These are phyloP conservation scores for Carollia perspicillata DNA, from an alignment of 2,113 vertebrate species.

Conservation along the genomic window DNA sequence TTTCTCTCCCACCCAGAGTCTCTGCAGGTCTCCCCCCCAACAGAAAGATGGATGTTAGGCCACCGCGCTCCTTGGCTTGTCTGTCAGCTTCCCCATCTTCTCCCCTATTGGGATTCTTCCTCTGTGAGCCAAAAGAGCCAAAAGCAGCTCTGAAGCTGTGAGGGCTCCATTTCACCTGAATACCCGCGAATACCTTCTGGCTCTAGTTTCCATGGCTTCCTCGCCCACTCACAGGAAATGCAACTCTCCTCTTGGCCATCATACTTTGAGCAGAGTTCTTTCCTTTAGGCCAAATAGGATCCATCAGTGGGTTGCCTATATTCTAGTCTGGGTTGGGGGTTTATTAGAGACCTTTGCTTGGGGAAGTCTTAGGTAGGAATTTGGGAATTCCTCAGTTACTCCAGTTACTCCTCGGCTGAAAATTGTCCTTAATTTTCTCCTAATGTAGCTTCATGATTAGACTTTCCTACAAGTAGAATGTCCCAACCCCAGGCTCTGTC, in stretches of 20 bases:
- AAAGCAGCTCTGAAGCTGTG: not conserved
- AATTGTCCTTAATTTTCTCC: not conserved
- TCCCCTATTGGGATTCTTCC: not conserved
- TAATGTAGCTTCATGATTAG: not conserved
- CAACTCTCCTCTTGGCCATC: slow-evolving; percentile 42
- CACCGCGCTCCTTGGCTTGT: slow-evolving; percentile 55
- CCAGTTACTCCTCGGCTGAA: not conserved
- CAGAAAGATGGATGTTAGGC: slow-evolving; percentile 57
- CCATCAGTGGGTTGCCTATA: too few species aligned
- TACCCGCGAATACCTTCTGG: not conserved
- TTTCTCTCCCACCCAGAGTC: slow-evolving; percentile 38
- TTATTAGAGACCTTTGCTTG: not conserved
- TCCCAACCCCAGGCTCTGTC: not conserved
- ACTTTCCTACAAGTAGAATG: not conserved
- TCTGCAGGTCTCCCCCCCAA: slow-evolving; percentile 43
- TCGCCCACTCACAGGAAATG: slow-evolving; percentile 40
- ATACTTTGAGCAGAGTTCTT: not conserved
- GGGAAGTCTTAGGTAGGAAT: not conserved
- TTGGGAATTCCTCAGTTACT: not conserved
- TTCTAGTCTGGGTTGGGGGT: not conserved
- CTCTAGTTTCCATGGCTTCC: slow-evolving; percentile 48
- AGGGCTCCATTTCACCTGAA: not conserved
- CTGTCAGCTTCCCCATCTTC: slow-evolving; percentile 64
- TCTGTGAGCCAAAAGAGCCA: not conserved
- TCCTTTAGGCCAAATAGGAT: not conserved